Base-by-base conservation (phyloP, 2,797 vertebrate species). In the Tarsius wallacei region DNA sequence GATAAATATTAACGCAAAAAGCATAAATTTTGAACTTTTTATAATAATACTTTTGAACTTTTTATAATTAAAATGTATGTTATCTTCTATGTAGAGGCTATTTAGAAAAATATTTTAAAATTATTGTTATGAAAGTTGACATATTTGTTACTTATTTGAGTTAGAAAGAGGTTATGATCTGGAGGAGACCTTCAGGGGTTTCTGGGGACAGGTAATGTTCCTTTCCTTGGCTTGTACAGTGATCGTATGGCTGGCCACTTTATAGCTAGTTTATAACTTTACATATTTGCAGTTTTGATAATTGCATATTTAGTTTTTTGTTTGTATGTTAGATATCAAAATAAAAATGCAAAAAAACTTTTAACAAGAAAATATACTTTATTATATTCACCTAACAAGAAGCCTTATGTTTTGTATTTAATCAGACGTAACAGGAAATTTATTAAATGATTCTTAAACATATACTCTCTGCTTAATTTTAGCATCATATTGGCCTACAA, bases 101-200 rank as follows among this genome's bases (percentile, higher is more conserved):
- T 51, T 91, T 78, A 85, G 42, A 49, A 95, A 94, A 93, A 93
- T 93, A 55, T 10, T 53, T 47, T 36, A 22, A 93, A 77, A 82
- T 71, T 31, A 74, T 53, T 91, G n/a, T 14, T n/a, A 83, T 14
- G 66, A 28, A 66, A 77, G 17, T 66, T 15, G 94, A 1, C 11
- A n/a, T 49, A 68, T 10, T 13, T 91, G 9, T 59, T 66, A 19
- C 7, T 21, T 84, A 15, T 33, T 61, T 36, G 13, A 70, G 47
- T 11, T 1, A 88, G 1, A 12, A 7, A 42, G 24, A 88, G 15
- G 28, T 87, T 87, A n/a, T n/a, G 51, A 94, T 26, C 31, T 70
- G 26, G 2, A 83, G 71, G 12, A 42, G 17, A 14, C 28, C 36
- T 7, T 4, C 2, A 1, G 4, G 11, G 10, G 3, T 71, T 63